phyloP scores from a whole-genome alignment of 2,797 vertebrate genomes.

The Gymnocypris eckloni region DNA sequence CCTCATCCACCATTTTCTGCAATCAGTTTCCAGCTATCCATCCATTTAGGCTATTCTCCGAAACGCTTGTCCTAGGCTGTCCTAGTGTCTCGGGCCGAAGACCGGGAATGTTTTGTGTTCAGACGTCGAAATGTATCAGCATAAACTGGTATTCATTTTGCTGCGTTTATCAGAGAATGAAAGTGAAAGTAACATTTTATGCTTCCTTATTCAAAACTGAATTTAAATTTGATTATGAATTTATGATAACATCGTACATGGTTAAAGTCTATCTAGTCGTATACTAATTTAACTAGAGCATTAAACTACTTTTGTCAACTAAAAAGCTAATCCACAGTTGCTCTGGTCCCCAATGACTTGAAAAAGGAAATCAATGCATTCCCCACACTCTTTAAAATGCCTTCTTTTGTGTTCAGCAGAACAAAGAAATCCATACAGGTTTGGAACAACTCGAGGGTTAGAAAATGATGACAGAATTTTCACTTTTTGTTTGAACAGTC shows the following conservation, averaged over 20 bases:
- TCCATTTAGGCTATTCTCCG: background rate
- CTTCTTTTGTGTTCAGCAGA: too few species aligned
- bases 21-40: background rate
- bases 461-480: too few species aligned
- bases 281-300: background rate
- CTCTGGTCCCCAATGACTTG: too few species aligned
- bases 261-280: background rate
- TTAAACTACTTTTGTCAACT: background rate
- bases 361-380: background rate
- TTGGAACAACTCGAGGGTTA: too few species aligned
- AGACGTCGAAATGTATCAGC: too few species aligned
- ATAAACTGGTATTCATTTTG: too few species aligned
- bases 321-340: background rate
- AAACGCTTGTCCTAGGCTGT: too few species aligned
- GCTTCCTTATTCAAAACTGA: background rate
- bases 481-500: too few species aligned
- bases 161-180: background rate
- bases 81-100: too few species aligned
- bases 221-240: background rate
- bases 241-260: background rate
- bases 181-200: background rate
- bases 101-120: too few species aligned
- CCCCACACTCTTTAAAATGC: too few species aligned
- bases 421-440: too few species aligned
- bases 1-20: background rate